Evolutionary conservation across 2,113 vertebrate genomes (phyloP).

Genomic region (Microtus oregoni): DNA sequence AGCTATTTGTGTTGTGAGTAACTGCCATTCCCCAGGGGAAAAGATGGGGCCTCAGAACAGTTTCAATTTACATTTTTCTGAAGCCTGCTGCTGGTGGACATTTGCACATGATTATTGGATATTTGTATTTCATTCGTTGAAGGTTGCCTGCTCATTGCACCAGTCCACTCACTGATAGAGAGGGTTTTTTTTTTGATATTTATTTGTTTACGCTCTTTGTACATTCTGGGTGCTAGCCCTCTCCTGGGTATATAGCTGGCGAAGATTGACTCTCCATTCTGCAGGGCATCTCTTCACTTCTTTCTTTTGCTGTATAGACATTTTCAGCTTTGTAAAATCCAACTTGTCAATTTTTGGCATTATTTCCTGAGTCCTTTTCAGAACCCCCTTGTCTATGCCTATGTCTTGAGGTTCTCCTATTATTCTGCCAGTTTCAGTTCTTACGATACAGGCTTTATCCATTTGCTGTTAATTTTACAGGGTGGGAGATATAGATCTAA

Average conservation of each 20-base stretch:
- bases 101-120: neutral
- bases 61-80: neutral
- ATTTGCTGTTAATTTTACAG: neutral
- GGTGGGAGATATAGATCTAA: neutral
- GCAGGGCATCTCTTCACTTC: neutral
- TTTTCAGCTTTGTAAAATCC: neutral
- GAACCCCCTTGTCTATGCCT: neutral
- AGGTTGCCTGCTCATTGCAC: neutral
- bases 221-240: neutral
- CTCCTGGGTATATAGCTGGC: neutral
- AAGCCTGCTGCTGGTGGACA: neutral
- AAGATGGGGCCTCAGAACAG: neutral
- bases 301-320: neutral
- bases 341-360: neutral
- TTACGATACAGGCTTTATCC: neutral
- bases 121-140: neutral
- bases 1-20: neutral
- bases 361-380: neutral
- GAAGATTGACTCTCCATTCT: neutral
- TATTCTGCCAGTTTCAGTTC: neutral
- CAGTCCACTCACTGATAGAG: neutral
- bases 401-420: neutral
- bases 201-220: neutral
- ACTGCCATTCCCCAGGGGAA: neutral
- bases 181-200: neutral